These are phyloP conservation scores for Artibeus lituratus DNA, from an alignment of 2,797 vertebrate genomes.

Conservation along the genomic window DNA sequence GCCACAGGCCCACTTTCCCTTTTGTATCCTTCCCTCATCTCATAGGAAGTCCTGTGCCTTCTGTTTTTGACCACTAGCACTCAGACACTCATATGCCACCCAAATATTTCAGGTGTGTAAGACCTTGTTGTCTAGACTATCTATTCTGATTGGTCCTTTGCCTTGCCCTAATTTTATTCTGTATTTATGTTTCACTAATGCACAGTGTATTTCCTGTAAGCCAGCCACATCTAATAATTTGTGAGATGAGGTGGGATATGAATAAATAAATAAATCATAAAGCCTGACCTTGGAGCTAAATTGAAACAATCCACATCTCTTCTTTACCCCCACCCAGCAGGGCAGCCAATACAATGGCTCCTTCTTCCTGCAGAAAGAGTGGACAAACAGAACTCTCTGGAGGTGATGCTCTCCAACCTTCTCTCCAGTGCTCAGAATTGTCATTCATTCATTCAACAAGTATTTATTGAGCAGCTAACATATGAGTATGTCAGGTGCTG, in stretches of 20 bases:
- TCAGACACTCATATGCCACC: background rate
- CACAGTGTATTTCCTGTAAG: background rate
- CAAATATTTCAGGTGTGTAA: background rate
- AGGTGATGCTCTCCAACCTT: background rate
- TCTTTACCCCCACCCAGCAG: background rate
- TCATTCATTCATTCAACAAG: background rate
- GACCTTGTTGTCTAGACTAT: background rate
- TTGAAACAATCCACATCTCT: background rate
- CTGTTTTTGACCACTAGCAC: background rate
- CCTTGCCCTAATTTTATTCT: background rate
- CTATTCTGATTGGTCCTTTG: background rate
- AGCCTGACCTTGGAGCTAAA: constrained; percentile 26
- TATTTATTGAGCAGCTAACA: background rate
- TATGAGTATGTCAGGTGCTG: background rate
- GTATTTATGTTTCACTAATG: background rate
- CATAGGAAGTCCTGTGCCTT: background rate
- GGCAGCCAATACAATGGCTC: background rate
- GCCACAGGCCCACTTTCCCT: background rate
- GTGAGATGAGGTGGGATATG: constrained; percentile 41
- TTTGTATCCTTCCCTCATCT: background rate
- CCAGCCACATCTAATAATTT: constrained; percentile 38
- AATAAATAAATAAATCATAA: constrained; percentile 51
- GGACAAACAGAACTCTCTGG: background rate
- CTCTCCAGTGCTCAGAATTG: background rate
- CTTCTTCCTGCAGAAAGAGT: background rate